phyloP scores from a whole-genome alignment of 2,113 vertebrate genomes.

The Cephalopterus ornatus region DNA sequence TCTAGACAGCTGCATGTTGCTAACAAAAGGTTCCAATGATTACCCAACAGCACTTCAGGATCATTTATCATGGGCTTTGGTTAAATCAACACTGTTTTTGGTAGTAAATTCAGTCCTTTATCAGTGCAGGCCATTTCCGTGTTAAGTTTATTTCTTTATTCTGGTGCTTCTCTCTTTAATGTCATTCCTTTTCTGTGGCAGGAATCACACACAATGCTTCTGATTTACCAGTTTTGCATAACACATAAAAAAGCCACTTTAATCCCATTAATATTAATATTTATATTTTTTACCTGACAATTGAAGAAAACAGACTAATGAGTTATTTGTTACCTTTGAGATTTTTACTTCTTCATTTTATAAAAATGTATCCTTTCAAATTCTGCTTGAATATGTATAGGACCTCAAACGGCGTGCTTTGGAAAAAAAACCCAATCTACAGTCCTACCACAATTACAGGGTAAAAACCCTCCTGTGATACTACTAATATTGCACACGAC shows the following conservation, averaged over 20 bases:
- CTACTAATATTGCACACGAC: background rate
- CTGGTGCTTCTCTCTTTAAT: background rate
- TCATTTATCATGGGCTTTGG: background rate
- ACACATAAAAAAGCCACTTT: background rate
- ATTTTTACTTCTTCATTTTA: constrained; percentile 18
- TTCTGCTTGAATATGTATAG: background rate
- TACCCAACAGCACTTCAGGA: background rate
- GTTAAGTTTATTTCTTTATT: background rate
- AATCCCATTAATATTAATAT: background rate
- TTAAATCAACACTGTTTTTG: background rate
- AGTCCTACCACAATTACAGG: background rate
- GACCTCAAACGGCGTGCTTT: background rate
- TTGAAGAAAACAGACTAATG: background rate
- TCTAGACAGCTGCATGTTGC: background rate
- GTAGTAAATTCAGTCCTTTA: background rate
- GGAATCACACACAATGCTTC: background rate
- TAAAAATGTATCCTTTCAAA: background rate
- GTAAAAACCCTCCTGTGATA: background rate
- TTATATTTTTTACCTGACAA: background rate
- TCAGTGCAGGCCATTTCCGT: background rate
- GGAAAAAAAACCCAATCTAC: background rate
- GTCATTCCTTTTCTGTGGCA: background rate
- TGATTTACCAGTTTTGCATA: background rate
- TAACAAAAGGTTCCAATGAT: background rate
- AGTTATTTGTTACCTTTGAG: background rate